Conservation (phyloP, 2,113 vertebrate genomes). For the Cinclus cinclus region DNA sequence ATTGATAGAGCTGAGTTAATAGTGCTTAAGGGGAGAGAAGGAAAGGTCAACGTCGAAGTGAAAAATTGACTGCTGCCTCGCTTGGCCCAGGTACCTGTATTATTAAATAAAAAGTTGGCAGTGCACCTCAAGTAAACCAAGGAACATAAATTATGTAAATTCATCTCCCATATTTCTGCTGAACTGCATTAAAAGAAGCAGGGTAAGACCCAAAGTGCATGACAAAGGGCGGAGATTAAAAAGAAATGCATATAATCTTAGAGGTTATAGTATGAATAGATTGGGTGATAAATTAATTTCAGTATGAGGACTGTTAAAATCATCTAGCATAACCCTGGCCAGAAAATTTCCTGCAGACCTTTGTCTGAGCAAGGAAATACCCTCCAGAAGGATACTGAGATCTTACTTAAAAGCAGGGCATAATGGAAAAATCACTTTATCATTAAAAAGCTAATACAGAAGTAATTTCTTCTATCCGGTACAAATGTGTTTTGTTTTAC, state of each 20-base stretch:
- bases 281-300: not conserved
- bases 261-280: not conserved
- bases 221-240: not conserved
- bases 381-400: not conserved
- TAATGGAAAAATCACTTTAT: not conserved
- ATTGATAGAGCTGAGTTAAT: slow-evolving; percentile 22
- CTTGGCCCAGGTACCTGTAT: not conserved
- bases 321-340: not conserved
- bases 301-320: not conserved
- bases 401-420: not conserved
- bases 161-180: not conserved
- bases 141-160: slow-evolving; percentile 6
- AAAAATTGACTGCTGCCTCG: slow-evolving; percentile 8
- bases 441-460: not conserved
- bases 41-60: slow-evolving; percentile 3
- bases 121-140: not conserved
- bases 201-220: not conserved
- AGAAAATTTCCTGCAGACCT: not conserved
- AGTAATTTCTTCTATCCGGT: not conserved
- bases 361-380: not conserved
- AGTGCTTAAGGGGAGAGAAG: not conserved
- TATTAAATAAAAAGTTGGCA: slow-evolving; percentile 31
- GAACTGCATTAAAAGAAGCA: not conserved
- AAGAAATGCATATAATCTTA: not conserved
- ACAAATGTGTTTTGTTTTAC: not conserved